phyloP scores from a whole-genome alignment of 2,113 vertebrate genomes.

The Protobothrops mucrosquamatus region DNA sequence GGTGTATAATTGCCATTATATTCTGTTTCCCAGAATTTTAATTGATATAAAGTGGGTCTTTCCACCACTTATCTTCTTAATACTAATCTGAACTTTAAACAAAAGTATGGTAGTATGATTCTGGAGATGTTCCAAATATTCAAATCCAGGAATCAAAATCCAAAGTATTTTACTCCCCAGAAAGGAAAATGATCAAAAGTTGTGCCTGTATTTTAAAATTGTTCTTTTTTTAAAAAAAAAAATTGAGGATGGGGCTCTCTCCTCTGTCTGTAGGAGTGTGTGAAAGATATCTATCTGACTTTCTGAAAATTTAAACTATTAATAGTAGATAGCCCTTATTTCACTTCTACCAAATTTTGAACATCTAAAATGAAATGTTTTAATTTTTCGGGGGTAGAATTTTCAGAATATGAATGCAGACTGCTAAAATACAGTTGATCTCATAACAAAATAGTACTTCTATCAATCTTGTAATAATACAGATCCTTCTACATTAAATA shows the following conservation, averaged over 20 bases:
- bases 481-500: background rate
- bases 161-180: background rate
- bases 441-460: background rate
- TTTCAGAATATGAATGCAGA: background rate
- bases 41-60: background rate
- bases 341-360: background rate
- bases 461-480: background rate
- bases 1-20: background rate
- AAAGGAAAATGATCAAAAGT: background rate
- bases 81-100: background rate
- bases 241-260: background rate
- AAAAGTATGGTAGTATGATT: background rate
- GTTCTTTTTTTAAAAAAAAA: background rate
- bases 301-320: background rate
- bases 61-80: background rate
- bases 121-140: background rate
- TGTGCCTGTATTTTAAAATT: background rate
- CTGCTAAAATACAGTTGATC: background rate
- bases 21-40: background rate
- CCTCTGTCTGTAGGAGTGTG: background rate
- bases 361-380: background rate
- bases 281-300: background rate
- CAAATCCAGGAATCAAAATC: background rate
- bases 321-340: background rate
- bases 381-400: background rate